These are phyloP conservation scores for Notothenia coriiceps DNA, from an alignment of 2,113 vertebrate genomes.

Conservation along the genomic window DNA sequence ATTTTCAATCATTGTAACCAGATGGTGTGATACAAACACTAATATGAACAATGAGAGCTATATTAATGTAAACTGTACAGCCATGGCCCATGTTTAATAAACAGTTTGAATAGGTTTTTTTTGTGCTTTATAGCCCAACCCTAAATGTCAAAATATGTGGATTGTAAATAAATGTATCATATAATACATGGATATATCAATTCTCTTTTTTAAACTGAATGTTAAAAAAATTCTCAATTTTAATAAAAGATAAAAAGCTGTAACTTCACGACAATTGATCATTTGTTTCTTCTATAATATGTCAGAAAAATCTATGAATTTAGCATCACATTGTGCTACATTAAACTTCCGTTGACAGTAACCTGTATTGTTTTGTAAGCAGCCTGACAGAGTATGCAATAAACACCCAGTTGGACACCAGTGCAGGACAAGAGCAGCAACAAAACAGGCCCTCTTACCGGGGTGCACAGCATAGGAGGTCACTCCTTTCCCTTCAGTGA, in stretches of 20 bases:
- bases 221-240: background rate
- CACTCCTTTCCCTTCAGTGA: slow-evolving; percentile 82
- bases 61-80: background rate
- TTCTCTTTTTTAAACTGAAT: background rate
- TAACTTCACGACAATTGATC: background rate
- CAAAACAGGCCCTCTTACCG: slow-evolving; percentile 64
- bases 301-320: background rate
- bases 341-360: background rate
- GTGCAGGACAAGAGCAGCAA: background rate
- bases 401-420: background rate
- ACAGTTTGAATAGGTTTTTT: no score
- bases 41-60: background rate
- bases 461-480: slow-evolving; percentile 83
- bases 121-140: background rate
- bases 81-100: background rate
- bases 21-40: background rate
- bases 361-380: background rate
- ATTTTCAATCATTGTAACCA: background rate
- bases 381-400: background rate
- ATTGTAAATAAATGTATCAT: background rate
- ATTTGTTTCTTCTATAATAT: background rate
- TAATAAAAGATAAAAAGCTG: background rate
- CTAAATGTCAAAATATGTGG: background rate
- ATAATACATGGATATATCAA: background rate
- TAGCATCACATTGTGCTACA: background rate